phyloP scores from a whole-genome alignment of 2,797 vertebrate species.

The Naso thynnoides region DNA sequence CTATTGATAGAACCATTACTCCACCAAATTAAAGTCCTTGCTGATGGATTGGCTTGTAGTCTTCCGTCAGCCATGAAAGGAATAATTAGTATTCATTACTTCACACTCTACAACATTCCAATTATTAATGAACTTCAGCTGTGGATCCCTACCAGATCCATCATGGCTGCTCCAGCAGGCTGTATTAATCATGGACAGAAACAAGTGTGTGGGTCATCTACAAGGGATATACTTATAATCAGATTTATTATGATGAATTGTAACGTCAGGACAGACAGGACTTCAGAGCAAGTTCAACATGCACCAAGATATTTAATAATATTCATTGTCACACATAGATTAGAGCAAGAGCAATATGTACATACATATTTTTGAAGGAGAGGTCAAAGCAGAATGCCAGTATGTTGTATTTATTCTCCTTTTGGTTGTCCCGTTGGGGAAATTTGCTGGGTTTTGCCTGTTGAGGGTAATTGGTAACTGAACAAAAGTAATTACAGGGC shows the following conservation, averaged over 20 bases:
- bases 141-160: slow-evolving; percentile 93
- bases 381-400: slow-evolving; percentile 69
- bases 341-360: slow-evolving; percentile 66
- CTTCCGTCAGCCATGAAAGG: slow-evolving; percentile 98
- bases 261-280: slow-evolving; percentile 75
- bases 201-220: slow-evolving; percentile 86
- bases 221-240: slow-evolving; percentile 87
- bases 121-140: slow-evolving; percentile 99
- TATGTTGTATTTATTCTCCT: slow-evolving; percentile 54
- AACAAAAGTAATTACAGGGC: slow-evolving; percentile 41
- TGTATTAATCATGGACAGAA: slow-evolving; percentile 91
- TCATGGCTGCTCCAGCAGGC: slow-evolving; percentile 89
- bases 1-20: slow-evolving; percentile 99
- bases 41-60: slow-evolving; percentile 98
- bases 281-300: slow-evolving; percentile 64
- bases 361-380: slow-evolving; percentile 61
- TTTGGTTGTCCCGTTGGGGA: slow-evolving; percentile 38
- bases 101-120: slow-evolving; percentile 99
- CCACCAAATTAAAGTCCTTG: slow-evolving; percentile 99
- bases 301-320: slow-evolving; percentile 61
- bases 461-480: slow-evolving; percentile 42
- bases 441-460: slow-evolving; percentile 44
- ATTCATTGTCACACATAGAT: slow-evolving; percentile 61
- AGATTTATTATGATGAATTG: slow-evolving; percentile 83
- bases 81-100: slow-evolving; percentile 99